Evolutionary conservation across 2,797 vertebrate genomes (phyloP).

Genomic region (Ctenochaetus hawaiiensis): DNA sequence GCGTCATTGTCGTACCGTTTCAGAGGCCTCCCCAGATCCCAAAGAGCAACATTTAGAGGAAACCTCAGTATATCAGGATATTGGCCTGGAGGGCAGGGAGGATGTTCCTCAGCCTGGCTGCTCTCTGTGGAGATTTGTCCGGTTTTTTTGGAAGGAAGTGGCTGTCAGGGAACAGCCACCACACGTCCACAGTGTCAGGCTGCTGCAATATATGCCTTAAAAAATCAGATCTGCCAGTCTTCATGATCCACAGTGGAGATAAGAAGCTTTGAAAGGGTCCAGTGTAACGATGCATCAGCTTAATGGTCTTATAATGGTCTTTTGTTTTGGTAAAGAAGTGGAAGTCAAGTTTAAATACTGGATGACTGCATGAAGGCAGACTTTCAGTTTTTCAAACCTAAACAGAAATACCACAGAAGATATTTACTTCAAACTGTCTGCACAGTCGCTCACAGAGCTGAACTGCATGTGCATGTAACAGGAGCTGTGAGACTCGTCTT

Average conservation of each 20-base stretch:
- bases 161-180: constrained; percentile 15
- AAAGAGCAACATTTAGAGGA: constrained; percentile 46
- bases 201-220: not conserved
- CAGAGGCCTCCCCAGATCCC: constrained; percentile 25
- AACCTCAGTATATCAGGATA: constrained; percentile 53
- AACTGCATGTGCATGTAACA: no score
- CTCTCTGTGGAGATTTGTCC: constrained; percentile 45
- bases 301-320: not conserved
- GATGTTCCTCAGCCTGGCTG: constrained; percentile 39
- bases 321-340: not conserved
- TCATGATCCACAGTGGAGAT: constrained; percentile 3
- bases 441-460: no score
- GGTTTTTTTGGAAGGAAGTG: constrained; percentile 47
- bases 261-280: not conserved
- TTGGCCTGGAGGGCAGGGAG: constrained; percentile 45
- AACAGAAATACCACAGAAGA: no score
- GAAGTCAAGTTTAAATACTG: no score
- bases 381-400: no score
- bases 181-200: constrained; percentile 11
- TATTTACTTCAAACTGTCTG: no score
- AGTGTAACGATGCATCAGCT: not conserved
- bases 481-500: no score
- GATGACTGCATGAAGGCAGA: no score
- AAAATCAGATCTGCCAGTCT: not conserved
- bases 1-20: not conserved